Percentiles rank a stretch among this genome's conserved stretches.
Conservation (phyloP, 2,888 invertebrate genomes). For the Morpho deidamia region DNA sequence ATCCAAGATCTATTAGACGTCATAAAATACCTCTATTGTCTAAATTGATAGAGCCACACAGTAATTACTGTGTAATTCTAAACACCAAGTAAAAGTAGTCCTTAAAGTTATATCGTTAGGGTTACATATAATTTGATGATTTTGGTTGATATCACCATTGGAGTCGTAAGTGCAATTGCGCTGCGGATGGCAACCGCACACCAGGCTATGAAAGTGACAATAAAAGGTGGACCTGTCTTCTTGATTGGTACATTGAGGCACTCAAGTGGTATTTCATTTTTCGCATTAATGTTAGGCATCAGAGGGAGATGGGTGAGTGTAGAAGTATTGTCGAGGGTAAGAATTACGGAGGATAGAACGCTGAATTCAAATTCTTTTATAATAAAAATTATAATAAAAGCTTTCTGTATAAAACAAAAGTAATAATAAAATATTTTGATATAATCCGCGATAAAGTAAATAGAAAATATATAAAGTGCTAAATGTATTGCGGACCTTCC, state of each 20-base stretch:
- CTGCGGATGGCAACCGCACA: conserved; percentile 72
- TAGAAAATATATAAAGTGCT: too few species aligned
- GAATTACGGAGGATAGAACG: too few species aligned
- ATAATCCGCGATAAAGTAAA: too few species aligned
- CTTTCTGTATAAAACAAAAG: too few species aligned
- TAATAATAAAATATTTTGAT: too few species aligned
- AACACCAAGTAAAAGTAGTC: conserved; percentile 6
- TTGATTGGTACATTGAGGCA: conserved; percentile 57
- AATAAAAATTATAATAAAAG: too few species aligned
- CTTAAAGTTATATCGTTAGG: background rate
- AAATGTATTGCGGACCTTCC: too few species aligned
- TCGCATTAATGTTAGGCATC: too few species aligned
- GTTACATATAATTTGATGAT: conserved; percentile 1
- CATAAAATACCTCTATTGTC: conserved; percentile 32
- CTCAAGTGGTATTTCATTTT: conserved; percentile 13
- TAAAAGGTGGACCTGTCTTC: conserved; percentile 72
- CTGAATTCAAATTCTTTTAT: too few species aligned
- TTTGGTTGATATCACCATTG: conserved; percentile 29
- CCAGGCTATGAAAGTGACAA: conserved; percentile 72
- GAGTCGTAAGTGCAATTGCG: conserved; percentile 48
- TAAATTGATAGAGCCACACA: conserved; percentile 37
- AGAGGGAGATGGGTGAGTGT: too few species aligned
- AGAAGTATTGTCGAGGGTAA: too few species aligned
- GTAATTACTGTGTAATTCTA: conserved; percentile 31
- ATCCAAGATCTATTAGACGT: conserved; percentile 18